phyloP scores from a whole-genome alignment of 2,888 invertebrate genomes.

The Apamea crenata region DNA sequence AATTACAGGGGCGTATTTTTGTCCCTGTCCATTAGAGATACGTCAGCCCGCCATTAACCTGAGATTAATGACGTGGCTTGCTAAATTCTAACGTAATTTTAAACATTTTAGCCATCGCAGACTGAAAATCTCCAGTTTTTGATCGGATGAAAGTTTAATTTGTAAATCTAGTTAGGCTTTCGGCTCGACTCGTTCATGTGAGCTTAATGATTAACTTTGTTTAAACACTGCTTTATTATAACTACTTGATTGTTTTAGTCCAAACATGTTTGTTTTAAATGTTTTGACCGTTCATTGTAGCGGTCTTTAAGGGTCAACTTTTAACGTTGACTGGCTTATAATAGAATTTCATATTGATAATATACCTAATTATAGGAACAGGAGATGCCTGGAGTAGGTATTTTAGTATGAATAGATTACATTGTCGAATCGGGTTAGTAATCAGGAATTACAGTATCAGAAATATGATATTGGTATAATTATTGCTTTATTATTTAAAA shows the following conservation, averaged over 20 bases:
- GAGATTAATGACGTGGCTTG: constrained; percentile 81
- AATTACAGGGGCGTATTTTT: constrained; percentile 85
- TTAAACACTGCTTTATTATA: constrained; percentile 36
- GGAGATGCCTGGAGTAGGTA: not conserved
- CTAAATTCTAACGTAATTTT: constrained; percentile 72
- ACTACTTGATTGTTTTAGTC: constrained; percentile 9
- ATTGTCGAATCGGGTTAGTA: too few species aligned
- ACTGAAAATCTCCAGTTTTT: constrained; percentile 43
- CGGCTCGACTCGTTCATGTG: constrained; percentile 3
- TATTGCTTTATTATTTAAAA: not conserved
- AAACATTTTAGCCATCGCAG: constrained; percentile 62
- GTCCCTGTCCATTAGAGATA: constrained; percentile 86
- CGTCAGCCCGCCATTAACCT: constrained; percentile 80
- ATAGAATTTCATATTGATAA: not conserved
- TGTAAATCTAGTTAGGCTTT: constrained; percentile 38
- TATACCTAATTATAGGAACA: not conserved
- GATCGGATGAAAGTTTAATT: constrained; percentile 50
- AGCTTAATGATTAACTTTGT: constrained; percentile 39
- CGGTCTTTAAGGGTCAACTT: not conserved
- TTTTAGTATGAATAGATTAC: not conserved
- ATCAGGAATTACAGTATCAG: not conserved
- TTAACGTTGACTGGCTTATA: not conserved
- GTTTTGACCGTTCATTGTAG: not conserved
- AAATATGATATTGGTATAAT: not conserved
- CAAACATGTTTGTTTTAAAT: constrained; percentile 5